Percentiles rank a stretch among this genome's conserved stretches.
These are phyloP conservation scores for Meteorus cinctellus DNA, from an alignment of 2,888 invertebrate species.

Conservation along the genomic window DNA sequence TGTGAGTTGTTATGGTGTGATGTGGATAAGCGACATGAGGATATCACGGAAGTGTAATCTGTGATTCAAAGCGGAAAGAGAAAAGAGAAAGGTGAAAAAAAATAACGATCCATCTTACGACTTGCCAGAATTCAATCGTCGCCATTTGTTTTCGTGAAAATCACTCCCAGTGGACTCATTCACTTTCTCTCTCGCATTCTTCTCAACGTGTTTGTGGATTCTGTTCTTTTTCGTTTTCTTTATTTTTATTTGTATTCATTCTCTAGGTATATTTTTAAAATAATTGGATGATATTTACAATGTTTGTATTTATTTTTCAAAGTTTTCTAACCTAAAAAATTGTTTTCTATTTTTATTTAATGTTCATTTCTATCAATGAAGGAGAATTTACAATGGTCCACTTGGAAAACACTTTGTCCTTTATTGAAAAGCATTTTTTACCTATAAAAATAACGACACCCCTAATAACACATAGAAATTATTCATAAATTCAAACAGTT, in stretches of 20 bases:
- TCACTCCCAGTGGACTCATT: conserved; percentile 68
- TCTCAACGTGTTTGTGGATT: conserved; percentile 33
- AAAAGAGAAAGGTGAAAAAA: background rate
- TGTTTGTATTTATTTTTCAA: no score
- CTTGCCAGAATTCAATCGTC: conserved; percentile 71
- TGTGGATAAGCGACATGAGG: conserved; percentile 28
- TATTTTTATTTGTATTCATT: background rate
- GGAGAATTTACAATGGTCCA: no score
- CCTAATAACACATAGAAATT: no score
- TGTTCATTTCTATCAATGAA: no score
- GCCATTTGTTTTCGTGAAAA: conserved; percentile 71
- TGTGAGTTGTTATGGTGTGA: conserved; percentile 17
- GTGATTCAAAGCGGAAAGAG: conserved; percentile 68
- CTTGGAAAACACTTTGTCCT: no score
- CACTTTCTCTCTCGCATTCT: conserved; percentile 37
- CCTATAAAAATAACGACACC: no score
- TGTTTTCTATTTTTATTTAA: no score
- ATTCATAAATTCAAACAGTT: no score
- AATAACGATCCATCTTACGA: conserved; percentile 70
- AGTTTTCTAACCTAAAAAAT: no score
- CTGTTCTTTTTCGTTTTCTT: background rate
- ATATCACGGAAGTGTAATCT: conserved; percentile 63
- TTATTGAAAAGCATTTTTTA: no score
- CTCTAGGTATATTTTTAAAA: background rate
- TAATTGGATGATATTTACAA: no score